phyloP scores from a whole-genome alignment of 1,140 invertebrate genomes.

The Bombus balteatus region DNA sequence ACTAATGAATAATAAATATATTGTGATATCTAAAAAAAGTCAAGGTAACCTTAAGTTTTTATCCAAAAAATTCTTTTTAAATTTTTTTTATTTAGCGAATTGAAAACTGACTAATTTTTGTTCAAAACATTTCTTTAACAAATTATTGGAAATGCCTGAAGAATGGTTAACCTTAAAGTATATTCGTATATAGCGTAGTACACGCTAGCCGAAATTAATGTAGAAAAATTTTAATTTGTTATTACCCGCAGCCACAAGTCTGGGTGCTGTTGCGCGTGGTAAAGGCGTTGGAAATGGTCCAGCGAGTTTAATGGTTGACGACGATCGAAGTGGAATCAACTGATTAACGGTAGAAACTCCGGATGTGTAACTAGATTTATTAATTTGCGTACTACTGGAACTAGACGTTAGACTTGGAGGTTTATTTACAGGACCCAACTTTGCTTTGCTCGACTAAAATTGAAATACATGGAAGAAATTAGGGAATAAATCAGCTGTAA shows the following conservation, averaged over 20 bases:
- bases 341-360: constrained; percentile 77
- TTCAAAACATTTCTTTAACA: too few species aligned
- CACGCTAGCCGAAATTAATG: not conserved
- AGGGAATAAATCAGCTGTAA: not conserved
- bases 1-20: too few species aligned
- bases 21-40: too few species aligned
- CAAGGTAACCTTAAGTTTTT: too few species aligned
- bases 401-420: constrained; percentile 71
- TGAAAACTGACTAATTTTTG: too few species aligned
- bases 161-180: too few species aligned
- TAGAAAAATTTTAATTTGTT: not conserved
- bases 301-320: constrained; percentile 75
- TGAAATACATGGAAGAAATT: constrained; percentile 13
- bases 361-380: constrained; percentile 74
- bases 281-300: constrained; percentile 77
- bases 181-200: too few species aligned
- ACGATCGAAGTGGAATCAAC: constrained; percentile 77
- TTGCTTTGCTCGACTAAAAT: constrained; percentile 76
- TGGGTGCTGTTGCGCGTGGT: constrained; percentile 82
- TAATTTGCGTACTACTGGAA: constrained; percentile 72
- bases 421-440: constrained; percentile 76
- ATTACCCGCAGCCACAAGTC: constrained; percentile 83
- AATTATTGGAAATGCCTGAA: too few species aligned
- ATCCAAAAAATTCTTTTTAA: too few species aligned
- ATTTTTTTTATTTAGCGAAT: too few species aligned